Base-by-base conservation (phyloP, 2,113 vertebrate species). In the Empidonax alnorum region DNA sequence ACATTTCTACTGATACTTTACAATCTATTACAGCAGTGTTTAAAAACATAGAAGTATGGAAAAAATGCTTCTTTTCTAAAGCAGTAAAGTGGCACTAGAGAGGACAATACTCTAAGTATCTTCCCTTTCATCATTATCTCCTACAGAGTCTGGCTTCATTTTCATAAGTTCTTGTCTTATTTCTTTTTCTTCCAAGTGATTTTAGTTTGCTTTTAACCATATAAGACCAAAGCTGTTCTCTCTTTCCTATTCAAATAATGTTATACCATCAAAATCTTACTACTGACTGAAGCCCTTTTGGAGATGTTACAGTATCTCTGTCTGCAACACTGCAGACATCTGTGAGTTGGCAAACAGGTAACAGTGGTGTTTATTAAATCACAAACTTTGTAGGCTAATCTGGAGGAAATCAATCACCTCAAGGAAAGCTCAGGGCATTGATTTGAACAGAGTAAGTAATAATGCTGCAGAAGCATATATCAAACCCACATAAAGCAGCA, bases 371-470 rank as follows among this genome's bases (percentile, higher is more conserved):
- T 98, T 98, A 98, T 96, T 97, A 98, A 98, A 98, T 96, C 93
- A 93, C 84, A 23, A 85, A 94, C 69, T 96, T 89, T 8, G 41
- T 90, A 96, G 94, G 97, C 97, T 97, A 96, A 97, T 98, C 90
- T 93, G 92, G 76, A 97, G 96, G 94, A 88, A 98, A 98, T 98
- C 98, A 98, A 98, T 98, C 97, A 98, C 65, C 72, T 44, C 94
- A 92, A 92, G 96, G 81, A 97, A 97, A 97, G 94, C 98, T 98
- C 97, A 96, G 93, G 97, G 92, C 97, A 98, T 97, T 98, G 98
- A 98, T 98, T 98, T 97, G 96, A 98, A 94, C 81, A 77, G 82
- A 97, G 96, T 98, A 98, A 98, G 96, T 98, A 98, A 98, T 98
- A 98, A 98, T 87, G 78, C 96, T 98, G 97, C 97, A 96, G 96